These are phyloP conservation scores for Isoperla grammatica DNA, from an alignment of 2,888 invertebrate species.

Conservation along the genomic window DNA sequence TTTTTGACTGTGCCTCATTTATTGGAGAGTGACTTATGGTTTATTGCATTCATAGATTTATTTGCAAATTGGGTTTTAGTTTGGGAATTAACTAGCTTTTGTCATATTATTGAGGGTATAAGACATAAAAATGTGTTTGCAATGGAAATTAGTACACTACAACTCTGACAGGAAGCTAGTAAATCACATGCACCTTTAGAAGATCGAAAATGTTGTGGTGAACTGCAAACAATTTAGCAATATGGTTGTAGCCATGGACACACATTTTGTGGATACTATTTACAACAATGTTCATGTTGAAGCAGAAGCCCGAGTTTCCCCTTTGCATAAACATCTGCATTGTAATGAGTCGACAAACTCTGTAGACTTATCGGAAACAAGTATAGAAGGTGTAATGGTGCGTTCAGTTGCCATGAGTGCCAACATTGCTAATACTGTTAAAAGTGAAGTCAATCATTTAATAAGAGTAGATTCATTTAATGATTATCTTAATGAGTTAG, in stretches of 20 bases:
- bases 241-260: constrained; percentile 16
- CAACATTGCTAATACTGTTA: constrained; percentile 27
- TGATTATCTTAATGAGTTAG: neutral
- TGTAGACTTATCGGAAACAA: neutral
- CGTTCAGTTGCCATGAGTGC: constrained; percentile 29
- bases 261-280: neutral
- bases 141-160: constrained; percentile 24
- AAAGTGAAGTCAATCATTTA: constrained; percentile 27
- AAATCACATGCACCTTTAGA: neutral
- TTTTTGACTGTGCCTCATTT: constrained; percentile 26
- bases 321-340: too few relatives aligned
- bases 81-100: constrained; percentile 26
- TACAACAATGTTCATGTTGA: constrained; percentile 7
- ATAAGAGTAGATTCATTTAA: constrained; percentile 24
- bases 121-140: constrained; percentile 23
- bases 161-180: constrained; percentile 11
- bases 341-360: too few relatives aligned
- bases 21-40: constrained; percentile 28
- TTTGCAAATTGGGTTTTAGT: constrained; percentile 27
- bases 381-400: constrained; percentile 7
- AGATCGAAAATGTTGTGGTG: neutral
- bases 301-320: neutral
- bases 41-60: constrained; percentile 26
- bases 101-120: constrained; percentile 25
- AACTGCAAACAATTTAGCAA: neutral